phyloP scores from a whole-genome alignment of 2,113 vertebrate genomes.

The Macroglossus sobrinus region DNA sequence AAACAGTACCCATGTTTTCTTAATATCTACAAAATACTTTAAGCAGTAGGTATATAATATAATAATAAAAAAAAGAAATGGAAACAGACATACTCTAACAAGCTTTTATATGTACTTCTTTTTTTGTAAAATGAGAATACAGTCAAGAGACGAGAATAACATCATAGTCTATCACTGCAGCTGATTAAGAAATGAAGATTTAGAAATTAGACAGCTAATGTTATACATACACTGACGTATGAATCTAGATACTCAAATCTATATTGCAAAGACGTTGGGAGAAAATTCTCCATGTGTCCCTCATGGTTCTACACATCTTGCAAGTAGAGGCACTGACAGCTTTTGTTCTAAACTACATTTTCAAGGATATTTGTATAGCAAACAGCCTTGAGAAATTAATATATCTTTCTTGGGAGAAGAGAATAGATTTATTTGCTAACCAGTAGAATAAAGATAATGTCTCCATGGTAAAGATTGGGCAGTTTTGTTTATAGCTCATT shows the following conservation, averaged over 20 bases:
- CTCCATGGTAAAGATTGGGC: background rate
- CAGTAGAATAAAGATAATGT: background rate
- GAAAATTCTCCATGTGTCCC: background rate
- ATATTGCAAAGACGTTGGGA: background rate
- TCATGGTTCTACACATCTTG: background rate
- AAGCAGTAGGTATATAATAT: background rate
- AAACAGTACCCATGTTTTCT: constrained; percentile 20
- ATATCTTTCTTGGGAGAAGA: too few species aligned
- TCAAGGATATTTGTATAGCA: background rate
- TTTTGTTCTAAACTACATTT: background rate
- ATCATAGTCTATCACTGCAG: background rate
- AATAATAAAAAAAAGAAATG: background rate
- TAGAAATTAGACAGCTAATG: constrained; percentile 25
- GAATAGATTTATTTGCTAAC: background rate
- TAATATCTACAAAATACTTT: background rate
- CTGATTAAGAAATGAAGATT: background rate
- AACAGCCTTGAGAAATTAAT: background rate
- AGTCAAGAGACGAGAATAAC: constrained; percentile 31
- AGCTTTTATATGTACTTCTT: background rate
- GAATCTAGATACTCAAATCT: background rate
- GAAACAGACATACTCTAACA: constrained; percentile 21
- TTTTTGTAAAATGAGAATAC: constrained; percentile 8
- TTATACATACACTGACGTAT: constrained; percentile 17
- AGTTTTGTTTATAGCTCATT: background rate
- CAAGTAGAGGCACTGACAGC: background rate